A percentile compares a stretch with the other conserved stretches of the same genome.
Conservation (phyloP, 2,113 vertebrate species). For the Xiphophorus maculatus region DNA sequence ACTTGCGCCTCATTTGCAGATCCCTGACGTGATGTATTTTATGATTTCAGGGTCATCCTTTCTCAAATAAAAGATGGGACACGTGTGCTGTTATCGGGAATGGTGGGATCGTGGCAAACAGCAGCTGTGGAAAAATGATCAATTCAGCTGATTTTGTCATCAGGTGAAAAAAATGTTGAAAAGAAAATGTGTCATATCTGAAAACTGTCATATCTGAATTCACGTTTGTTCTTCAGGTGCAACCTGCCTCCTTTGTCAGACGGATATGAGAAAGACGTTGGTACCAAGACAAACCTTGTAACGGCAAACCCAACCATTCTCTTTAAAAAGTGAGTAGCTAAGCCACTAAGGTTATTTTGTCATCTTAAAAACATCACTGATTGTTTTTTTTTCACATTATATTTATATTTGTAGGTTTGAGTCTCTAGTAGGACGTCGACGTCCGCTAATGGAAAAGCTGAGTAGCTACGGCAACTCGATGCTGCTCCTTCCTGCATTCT, state of each 20-base stretch:
- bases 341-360: neutral
- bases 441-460: slow-evolving; percentile 84
- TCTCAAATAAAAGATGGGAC: slow-evolving; percentile 63
- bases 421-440: slow-evolving; percentile 82
- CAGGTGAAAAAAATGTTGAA: slow-evolving; percentile 59
- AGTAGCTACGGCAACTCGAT: slow-evolving; percentile 82
- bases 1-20: too few species aligned
- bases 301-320: slow-evolving; percentile 97
- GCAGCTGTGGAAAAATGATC: slow-evolving; percentile 77
- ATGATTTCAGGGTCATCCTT: slow-evolving; percentile 67
- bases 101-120: slow-evolving; percentile 78
- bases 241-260: slow-evolving; percentile 89
- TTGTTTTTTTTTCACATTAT: neutral
- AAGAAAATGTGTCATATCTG: neutral
- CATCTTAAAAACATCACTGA: rapidly evolving
- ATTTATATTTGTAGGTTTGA: slow-evolving; percentile 80
- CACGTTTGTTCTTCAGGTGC: slow-evolving; percentile 80
- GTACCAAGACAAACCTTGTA: slow-evolving; percentile 90
- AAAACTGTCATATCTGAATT: neutral
- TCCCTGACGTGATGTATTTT: too few species aligned
- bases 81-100: slow-evolving; percentile 82
- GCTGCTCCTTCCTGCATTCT: slow-evolving; percentile 91
- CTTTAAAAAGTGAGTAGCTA: slow-evolving; percentile 83
- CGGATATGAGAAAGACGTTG: slow-evolving; percentile 84
- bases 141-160: slow-evolving; percentile 79